A percentile compares a stretch with the other conserved stretches of the same genome.
Evolutionary conservation across 2,797 vertebrate species (phyloP).

Genomic region (Bradypodion ventrale): DNA sequence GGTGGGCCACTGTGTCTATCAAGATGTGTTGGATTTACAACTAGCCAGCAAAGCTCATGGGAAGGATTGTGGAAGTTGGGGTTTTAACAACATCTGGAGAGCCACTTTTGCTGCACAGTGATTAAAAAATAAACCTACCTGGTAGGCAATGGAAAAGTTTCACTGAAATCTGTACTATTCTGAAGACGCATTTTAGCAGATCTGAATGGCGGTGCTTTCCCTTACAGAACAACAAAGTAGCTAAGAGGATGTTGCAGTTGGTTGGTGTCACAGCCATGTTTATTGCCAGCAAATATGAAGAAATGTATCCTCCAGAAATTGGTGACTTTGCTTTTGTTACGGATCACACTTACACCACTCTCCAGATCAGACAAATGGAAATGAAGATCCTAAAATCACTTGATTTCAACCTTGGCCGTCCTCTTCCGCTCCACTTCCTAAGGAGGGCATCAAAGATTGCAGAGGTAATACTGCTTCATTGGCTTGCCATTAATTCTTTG

Average conservation of each 20-base stretch:
- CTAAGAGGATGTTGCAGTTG: conserved; percentile 84
- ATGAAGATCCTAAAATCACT: conserved; percentile 70
- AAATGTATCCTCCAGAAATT: conserved; percentile 53
- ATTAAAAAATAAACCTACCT: neutral
- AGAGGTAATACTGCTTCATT: conserved; percentile 57
- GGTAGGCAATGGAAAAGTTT: neutral
- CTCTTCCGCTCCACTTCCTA: conserved; percentile 67
- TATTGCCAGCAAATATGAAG: conserved; percentile 74
- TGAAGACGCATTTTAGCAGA: neutral
- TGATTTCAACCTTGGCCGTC: conserved; percentile 60
- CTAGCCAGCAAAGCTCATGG: no score
- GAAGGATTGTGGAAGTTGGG: no score
- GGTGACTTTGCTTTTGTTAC: conserved; percentile 65
- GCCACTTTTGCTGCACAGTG: neutral
- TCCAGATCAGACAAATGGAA: conserved; percentile 71
- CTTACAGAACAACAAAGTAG: conserved; percentile 78
- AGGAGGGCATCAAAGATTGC: conserved; percentile 64
- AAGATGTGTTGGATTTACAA: no score
- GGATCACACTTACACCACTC: conserved; percentile 55
- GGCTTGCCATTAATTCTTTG: neutral
- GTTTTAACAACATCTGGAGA: no score
- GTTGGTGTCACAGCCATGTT: conserved; percentile 77
- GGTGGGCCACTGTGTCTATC: neutral
- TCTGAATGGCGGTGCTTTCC: neutral
- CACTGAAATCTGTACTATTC: neutral